phyloP scores from a whole-genome alignment of 2,888 invertebrate genomes.

The Pandemis corylana region DNA sequence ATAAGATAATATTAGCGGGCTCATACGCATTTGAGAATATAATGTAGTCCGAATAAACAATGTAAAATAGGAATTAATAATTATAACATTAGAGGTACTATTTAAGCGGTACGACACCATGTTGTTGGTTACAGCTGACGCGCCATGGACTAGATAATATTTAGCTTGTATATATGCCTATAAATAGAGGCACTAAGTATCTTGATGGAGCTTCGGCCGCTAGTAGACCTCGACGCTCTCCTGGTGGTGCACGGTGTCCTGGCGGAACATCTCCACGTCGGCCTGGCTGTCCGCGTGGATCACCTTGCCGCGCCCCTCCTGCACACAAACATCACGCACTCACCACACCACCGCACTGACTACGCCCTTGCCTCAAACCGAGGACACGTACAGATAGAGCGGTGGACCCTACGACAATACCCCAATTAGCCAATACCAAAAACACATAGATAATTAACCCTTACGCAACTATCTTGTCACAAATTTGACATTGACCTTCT shows the following conservation, averaged over 20 bases:
- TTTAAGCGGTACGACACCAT: not conserved
- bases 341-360: not conserved
- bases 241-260: conserved; percentile 87
- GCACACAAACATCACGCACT: conserved; percentile 36
- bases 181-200: not conserved
- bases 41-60: not conserved
- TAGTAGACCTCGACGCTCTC: conserved; percentile 83
- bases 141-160: not conserved
- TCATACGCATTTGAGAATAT: conserved; percentile 13
- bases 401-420: conserved; percentile 45
- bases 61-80: conserved; percentile 9
- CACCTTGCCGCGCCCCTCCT: conserved; percentile 83
- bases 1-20: conserved; percentile 5
- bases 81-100: conserved; percentile 7
- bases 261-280: conserved; percentile 89
- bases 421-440: not conserved
- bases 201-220: conserved; percentile 8
- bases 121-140: not conserved
- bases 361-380: conserved; percentile 14
- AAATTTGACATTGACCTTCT: too few species aligned
- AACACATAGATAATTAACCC: not conserved
- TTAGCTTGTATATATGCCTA: not conserved
- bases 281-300: conserved; percentile 89
- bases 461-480: not conserved
- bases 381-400: conserved; percentile 37